Conservation (phyloP, 2,888 invertebrate species). For the Nemoura dubitans region DNA sequence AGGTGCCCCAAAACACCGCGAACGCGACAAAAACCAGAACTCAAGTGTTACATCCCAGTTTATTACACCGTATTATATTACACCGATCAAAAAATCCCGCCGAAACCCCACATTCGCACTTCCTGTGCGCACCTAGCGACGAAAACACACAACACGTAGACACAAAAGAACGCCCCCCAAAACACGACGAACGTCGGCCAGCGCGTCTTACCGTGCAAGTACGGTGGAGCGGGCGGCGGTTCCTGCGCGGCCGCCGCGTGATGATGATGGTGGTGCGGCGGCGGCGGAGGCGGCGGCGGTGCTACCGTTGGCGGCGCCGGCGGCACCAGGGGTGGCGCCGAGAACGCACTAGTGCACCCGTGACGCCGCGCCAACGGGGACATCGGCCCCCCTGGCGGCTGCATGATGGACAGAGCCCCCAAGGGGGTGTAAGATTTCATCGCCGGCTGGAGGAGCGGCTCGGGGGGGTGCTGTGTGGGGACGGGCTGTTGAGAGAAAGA, state of each 20-base stretch:
- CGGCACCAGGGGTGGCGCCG: constrained; percentile 57
- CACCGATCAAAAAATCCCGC: no score
- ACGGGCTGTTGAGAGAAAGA: constrained; percentile 32
- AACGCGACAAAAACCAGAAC: no score
- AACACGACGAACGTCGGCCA: neutral
- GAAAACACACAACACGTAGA: no score
- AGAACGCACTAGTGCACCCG: constrained; percentile 71
- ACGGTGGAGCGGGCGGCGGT: constrained; percentile 53
- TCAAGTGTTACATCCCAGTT: no score
- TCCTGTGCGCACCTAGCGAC: no score
- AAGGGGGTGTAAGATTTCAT: constrained; percentile 82
- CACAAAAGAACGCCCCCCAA: neutral
- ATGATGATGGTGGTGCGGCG: constrained; percentile 42
- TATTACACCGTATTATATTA: no score
- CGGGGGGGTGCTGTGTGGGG: constrained; percentile 49
- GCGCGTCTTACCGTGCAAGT: constrained; percentile 58
- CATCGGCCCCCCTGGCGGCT: constrained; percentile 74
- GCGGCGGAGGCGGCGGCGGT: constrained; percentile 31
- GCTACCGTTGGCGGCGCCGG: constrained; percentile 31
- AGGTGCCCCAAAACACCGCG: no score
- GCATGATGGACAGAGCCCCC: constrained; percentile 85
- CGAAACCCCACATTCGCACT: no score
- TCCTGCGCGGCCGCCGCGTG: constrained; percentile 31
- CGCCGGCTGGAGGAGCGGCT: constrained; percentile 53
- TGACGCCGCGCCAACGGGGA: constrained; percentile 63